Base-by-base conservation (phyloP, 2,888 invertebrate species). In the Rhingia campestris region DNA sequence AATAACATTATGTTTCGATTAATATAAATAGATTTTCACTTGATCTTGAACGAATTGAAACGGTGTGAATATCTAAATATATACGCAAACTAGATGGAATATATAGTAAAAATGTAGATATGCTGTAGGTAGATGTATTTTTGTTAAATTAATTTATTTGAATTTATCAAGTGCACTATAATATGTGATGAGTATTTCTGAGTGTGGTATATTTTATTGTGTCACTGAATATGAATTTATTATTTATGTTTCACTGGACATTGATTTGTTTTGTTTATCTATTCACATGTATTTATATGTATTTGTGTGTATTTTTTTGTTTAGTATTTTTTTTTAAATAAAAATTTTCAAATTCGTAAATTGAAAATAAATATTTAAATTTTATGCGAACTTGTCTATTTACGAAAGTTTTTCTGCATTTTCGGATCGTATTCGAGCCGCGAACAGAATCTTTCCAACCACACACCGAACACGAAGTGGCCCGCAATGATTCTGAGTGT, bases 381-480 rank as follows among this genome's bases (percentile, higher is more conserved):
- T 51, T 72, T 39, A 10, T 14, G 45, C 49, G 41, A 30, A 41
- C 51, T 12, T n/a, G 22, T 47, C n/a, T 70, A 77, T 73, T 82
- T 82, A 82, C 82, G 69, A 64, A 58, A 64, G 45, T 45, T 70
- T 64, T 53, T 66, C 59, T 74, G 61, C 76, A 84, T 84, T 75
- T 84, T 84, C 64, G 70, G 53, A 73, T 77, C 67, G 73, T 58
- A 69, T 79, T 45, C 56, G 72, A 77, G 59, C 74, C 74, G 79
- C 79, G 82, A 84, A 74, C 73, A 74, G 54, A 82, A 63, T 67
- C 63, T 72, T 61, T 47, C 66, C 53, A 82, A 67, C 81, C 67
- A 77, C 81, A 77, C 82, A 73, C 82, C 77, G 82, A 73, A 77
- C 77, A 74, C 77, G 77, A 77, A 82, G 69, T 82, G 82, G 73